Evolutionary conservation across 2,888 invertebrate genomes (phyloP).

Genomic region (Tenthredo scrophulariae): DNA sequence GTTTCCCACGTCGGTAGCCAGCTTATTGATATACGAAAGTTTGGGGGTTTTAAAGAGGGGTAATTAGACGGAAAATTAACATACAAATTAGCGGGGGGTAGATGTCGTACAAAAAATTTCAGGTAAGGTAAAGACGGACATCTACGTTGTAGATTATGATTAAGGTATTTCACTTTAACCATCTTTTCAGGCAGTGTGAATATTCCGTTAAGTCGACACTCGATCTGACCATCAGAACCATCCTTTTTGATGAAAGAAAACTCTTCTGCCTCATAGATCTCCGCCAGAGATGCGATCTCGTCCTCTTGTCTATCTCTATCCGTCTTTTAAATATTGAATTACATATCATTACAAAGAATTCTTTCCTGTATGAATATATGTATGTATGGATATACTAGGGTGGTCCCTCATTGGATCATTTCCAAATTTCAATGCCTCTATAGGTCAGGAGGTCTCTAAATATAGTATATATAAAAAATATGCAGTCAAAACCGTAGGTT

Average conservation of each 20-base stretch:
- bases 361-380: background rate
- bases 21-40: constrained; percentile 62
- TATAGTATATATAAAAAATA: too few species aligned
- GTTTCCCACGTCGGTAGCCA: constrained; percentile 68
- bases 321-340: background rate
- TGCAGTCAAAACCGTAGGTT: too few species aligned
- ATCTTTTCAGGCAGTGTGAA: constrained; percentile 27
- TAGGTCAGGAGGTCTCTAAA: too few species aligned
- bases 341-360: background rate
- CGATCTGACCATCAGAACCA: constrained; percentile 7
- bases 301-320: constrained; percentile 63
- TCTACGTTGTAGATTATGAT: constrained; percentile 34
- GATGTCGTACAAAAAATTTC: constrained; percentile 59
- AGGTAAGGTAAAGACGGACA: constrained; percentile 14
- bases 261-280: constrained; percentile 63
- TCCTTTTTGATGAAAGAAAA: constrained; percentile 59
- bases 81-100: constrained; percentile 65
- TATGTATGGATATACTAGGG: background rate
- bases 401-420: too few species aligned
- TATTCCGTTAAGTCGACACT: constrained; percentile 8
- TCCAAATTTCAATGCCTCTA: too few species aligned
- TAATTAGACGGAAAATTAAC: constrained; percentile 64
- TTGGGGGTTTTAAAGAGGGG: constrained; percentile 64
- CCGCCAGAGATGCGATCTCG: constrained; percentile 64
- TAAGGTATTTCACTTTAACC: constrained; percentile 46